Evolutionary conservation across 2,888 invertebrate species (phyloP).

Genomic region (Periphyllus acericola): DNA sequence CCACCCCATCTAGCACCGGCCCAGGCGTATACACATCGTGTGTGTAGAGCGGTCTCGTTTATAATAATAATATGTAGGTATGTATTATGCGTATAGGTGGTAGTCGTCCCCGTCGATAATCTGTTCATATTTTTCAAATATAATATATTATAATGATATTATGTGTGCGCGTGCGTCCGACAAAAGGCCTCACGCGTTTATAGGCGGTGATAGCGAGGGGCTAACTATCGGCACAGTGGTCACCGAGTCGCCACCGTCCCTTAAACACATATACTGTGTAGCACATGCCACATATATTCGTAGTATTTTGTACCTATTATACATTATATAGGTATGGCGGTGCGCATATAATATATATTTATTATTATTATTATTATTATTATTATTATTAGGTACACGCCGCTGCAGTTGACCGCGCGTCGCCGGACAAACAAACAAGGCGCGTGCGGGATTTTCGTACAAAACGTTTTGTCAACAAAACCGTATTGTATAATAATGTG

Average conservation of each 20-base stretch:
- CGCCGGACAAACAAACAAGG: conserved; percentile 19
- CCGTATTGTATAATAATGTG: not conserved
- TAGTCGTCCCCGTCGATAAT: conserved; percentile 38
- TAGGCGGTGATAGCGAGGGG: no score
- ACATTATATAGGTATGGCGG: not conserved
- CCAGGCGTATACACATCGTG: not conserved
- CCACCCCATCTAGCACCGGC: no score
- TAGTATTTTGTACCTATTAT: not conserved
- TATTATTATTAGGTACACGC: no score
- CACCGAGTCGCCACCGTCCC: not conserved
- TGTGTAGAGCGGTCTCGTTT: no score
- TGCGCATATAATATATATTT: not conserved
- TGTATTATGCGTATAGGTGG: no score
- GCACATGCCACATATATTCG: not conserved
- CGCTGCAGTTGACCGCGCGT: not conserved
- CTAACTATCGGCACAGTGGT: not conserved
- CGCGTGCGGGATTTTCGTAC: conserved; percentile 37
- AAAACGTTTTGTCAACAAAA: conserved; percentile 45
- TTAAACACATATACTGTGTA: not conserved
- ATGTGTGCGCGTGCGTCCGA: not conserved
- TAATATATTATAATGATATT: not conserved
- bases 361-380: no score
- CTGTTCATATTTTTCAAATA: conserved; percentile 47
- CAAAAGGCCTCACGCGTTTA: not conserved
- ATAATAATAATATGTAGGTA: no score